These are phyloP conservation scores for Paratrypauchen microcephalus DNA, from an alignment of 2,797 vertebrate genomes.

Conservation along the genomic window DNA sequence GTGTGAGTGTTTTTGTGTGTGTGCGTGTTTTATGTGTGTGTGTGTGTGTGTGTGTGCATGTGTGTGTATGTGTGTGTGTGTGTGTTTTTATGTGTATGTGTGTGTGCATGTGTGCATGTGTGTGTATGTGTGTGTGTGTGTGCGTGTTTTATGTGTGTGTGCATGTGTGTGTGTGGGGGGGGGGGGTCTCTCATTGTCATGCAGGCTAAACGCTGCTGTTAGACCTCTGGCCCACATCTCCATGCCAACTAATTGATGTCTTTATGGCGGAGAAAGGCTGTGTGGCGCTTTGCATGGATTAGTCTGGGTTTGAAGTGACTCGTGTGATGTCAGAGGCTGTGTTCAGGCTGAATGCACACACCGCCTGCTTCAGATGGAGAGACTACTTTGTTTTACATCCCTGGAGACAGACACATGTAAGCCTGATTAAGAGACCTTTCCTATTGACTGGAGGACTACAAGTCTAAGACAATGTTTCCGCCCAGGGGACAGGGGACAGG, in stretches of 20 bases:
- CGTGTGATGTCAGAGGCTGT: constrained; percentile 7
- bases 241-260: constrained; percentile 50
- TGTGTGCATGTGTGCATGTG: neutral
- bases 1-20: neutral
- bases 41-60: neutral
- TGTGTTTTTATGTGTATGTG: neutral
- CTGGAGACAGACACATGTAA: neutral
- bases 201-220: constrained; percentile 17
- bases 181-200: constrained; percentile 21
- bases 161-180: neutral
- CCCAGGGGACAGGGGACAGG: no score
- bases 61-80: no score
- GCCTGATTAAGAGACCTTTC: neutral
- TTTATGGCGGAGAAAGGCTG: constrained; percentile 27
- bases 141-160: neutral
- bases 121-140: neutral
- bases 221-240: constrained; percentile 43
- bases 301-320: constrained; percentile 21
- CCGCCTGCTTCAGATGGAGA: neutral
- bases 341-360: neutral
- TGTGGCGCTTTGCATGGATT: constrained; percentile 33
- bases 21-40: no score
- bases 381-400: neutral
- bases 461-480: no score
- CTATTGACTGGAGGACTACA: no score